Evolutionary conservation across 2,113 vertebrate species (phyloP).

Genomic region (Oryzias celebensis): DNA sequence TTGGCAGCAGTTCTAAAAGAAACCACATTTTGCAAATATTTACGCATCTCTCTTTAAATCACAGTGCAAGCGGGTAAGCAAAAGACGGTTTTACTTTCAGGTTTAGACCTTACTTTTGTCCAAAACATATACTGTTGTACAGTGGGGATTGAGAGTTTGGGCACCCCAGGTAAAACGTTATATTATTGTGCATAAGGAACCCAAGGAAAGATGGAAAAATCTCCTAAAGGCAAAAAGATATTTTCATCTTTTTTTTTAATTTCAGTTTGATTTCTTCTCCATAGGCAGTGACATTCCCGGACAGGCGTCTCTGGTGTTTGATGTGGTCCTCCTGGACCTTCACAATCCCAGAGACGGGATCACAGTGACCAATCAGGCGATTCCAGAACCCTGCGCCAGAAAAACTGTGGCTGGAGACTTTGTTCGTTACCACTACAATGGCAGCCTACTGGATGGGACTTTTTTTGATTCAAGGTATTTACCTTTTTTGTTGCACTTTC

Average conservation of each 20-base stretch:
- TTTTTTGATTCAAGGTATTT: slow-evolving; percentile 94
- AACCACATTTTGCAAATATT: no score
- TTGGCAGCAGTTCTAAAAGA: no score
- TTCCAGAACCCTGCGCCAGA: slow-evolving; percentile 84
- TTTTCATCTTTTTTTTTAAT: background rate
- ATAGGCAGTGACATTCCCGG: slow-evolving; percentile 94
- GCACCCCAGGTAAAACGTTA: no score
- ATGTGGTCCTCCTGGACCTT: slow-evolving; percentile 91
- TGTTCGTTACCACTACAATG: slow-evolving; percentile 95
- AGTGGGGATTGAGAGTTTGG: no score
- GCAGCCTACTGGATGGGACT: slow-evolving; percentile 90
- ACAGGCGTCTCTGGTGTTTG: slow-evolving; percentile 94
- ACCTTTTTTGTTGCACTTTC: background rate
- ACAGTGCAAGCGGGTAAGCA: no score
- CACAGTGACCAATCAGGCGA: slow-evolving; percentile 77
- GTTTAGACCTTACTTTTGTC: no score
- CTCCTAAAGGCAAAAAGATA: background rate
- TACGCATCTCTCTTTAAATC: no score
- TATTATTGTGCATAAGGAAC: no score
- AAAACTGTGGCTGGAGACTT: slow-evolving; percentile 87
- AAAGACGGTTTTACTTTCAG: no score
- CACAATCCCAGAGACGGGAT: slow-evolving; percentile 95
- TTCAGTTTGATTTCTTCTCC: background rate
- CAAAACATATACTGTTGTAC: no score
- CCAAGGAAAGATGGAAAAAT: no score